Percentiles rank a stretch among this genome's conserved stretches.
These are phyloP conservation scores for Falcaria lacertinaria DNA, from an alignment of 2,888 invertebrate genomes.

Conservation along the genomic window DNA sequence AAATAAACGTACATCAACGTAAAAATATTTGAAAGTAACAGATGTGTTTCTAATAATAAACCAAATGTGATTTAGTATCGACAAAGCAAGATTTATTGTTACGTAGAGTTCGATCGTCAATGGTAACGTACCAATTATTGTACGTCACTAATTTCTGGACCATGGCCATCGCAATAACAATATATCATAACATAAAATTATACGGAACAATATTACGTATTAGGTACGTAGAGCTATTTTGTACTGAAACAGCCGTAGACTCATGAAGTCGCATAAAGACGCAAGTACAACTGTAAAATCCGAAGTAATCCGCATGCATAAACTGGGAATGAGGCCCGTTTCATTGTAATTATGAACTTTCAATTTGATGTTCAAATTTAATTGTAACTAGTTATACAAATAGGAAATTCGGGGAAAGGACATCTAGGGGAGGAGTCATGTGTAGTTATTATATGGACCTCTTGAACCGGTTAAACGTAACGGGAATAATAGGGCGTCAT, in stretches of 20 bases:
- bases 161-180: conserved; percentile 1
- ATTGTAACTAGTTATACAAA: no score
- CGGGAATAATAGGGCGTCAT: no score
- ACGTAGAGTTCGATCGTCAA: not conserved
- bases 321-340: no score
- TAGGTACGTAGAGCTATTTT: not conserved
- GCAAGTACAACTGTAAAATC: not conserved
- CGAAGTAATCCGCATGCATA: no score
- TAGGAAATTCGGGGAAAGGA: no score
- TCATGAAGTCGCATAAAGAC: not conserved
- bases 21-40: not conserved
- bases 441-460: no score
- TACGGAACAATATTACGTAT: not conserved
- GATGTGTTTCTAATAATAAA: not conserved
- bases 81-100: not conserved
- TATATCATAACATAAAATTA: conserved; percentile 1
- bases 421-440: no score
- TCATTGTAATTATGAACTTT: no score
- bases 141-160: not conserved
- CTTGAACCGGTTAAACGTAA: no score
- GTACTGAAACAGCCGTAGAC: not conserved
- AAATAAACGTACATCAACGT: not conserved
- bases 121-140: not conserved
- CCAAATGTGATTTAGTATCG: not conserved
- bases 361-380: no score